These are phyloP conservation scores for Phaetusa simplex DNA, from an alignment of 2,113 vertebrate genomes.

Conservation along the genomic window DNA sequence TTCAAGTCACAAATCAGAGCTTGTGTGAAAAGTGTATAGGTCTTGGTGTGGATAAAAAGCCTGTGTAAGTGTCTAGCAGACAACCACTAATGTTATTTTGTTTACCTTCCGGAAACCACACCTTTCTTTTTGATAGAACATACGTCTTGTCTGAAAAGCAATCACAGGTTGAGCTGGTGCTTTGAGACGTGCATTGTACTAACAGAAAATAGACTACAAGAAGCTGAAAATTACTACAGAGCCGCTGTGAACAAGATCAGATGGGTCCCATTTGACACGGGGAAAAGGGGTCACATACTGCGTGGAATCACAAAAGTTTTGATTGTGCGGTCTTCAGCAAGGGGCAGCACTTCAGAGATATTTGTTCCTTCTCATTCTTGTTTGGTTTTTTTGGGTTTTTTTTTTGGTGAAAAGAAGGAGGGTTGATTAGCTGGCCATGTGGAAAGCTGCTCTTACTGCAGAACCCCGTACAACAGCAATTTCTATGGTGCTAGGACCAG, in stretches of 20 bases:
- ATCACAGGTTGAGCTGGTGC: background rate
- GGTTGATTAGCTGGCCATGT: background rate
- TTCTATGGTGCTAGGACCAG: background rate
- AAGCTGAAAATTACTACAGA: background rate
- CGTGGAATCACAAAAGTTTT: background rate
- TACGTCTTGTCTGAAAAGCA: background rate
- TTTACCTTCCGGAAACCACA: background rate
- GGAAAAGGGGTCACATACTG: background rate
- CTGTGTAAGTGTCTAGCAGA: background rate
- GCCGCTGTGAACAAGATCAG: background rate
- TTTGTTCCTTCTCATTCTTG: background rate
- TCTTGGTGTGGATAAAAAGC: background rate
- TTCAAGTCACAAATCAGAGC: background rate
- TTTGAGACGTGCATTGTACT: background rate
- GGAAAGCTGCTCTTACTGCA: background rate
- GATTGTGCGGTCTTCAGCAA: background rate
- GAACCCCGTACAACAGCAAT: background rate
- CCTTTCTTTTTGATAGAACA: background rate
- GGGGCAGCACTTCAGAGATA: background rate
- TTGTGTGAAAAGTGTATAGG: background rate
- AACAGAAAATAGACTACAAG: background rate
- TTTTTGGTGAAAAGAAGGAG: background rate
- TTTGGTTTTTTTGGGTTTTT: background rate
- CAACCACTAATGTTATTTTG: background rate
- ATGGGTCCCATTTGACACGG: background rate